Percentiles rank a stretch among this genome's conserved stretches.
Conservation (phyloP, 2,888 invertebrate species). For the Ypsolopha scabrella region DNA sequence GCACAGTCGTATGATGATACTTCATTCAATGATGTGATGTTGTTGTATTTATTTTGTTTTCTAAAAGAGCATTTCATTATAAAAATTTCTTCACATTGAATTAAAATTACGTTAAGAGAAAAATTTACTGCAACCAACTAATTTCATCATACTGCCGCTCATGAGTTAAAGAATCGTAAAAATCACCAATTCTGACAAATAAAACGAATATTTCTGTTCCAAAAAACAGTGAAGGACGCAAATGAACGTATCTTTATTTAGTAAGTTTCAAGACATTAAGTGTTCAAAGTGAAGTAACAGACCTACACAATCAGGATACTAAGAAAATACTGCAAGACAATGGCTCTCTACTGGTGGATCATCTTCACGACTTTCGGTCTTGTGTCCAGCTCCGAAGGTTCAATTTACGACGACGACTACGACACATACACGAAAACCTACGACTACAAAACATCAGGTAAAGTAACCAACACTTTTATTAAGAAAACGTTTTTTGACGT, state of each 20-base stretch:
- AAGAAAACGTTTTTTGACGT: constrained; percentile 1
- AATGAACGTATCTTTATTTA: not conserved
- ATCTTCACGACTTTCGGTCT: constrained; percentile 32
- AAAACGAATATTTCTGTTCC: not conserved
- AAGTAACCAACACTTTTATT: constrained; percentile 11
- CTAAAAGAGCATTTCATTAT: no score
- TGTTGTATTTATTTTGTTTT: no score
- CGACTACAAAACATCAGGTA: constrained; percentile 54
- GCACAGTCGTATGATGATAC: no score
- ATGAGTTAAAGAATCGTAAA: constrained; percentile 20
- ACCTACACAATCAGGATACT: not conserved
- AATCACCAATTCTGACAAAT: constrained; percentile 11
- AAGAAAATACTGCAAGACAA: not conserved
- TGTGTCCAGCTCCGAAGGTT: constrained; percentile 30
- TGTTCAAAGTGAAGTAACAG: not conserved
- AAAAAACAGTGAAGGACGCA: not conserved
- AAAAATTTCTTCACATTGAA: no score
- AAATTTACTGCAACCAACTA: no score
- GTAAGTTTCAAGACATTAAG: no score
- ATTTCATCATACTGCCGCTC: no score
- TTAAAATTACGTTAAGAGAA: no score
- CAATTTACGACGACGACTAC: constrained; percentile 59
- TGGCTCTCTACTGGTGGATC: constrained; percentile 19
- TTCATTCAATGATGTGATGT: no score
- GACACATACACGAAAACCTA: constrained; percentile 52